A percentile compares a stretch with the other conserved stretches of the same genome.
Conservation (phyloP, 1,140 invertebrate genomes). For the Drosophila albomicans region DNA sequence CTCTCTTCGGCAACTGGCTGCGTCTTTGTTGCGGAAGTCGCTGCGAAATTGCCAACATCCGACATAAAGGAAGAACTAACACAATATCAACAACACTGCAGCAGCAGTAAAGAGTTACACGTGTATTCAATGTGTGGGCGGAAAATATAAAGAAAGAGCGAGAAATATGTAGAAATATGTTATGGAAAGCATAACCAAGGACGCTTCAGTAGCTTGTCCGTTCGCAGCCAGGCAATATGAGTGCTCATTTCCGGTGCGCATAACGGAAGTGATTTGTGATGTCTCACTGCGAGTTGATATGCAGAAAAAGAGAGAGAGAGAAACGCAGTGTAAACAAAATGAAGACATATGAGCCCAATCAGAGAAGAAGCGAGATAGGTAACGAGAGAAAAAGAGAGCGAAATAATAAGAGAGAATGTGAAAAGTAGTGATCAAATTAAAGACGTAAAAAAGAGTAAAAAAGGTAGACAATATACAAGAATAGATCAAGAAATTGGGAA, state of each 20-base stretch:
- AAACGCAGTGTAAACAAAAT: not conserved
- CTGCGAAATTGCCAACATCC: conserved; percentile 77
- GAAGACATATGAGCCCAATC: not conserved
- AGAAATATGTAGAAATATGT: not conserved
- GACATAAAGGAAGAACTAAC: conserved; percentile 47
- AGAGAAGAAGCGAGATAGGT: no score
- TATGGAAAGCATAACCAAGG: conserved; percentile 1
- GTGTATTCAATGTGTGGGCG: conserved; percentile 21
- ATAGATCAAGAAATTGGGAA: no score
- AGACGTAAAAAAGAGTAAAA: no score
- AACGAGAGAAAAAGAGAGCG: no score
- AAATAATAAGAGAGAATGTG: not conserved
- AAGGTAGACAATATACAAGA: no score
- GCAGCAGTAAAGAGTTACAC: conserved; percentile 30
- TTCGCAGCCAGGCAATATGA: conserved; percentile 63
- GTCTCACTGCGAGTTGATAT: conserved; percentile 34
- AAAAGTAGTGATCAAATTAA: not conserved
- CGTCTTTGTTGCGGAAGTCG: conserved; percentile 56
- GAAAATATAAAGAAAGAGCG: not conserved
- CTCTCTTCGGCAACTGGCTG: conserved; percentile 60
- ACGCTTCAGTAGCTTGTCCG: conserved; percentile 46
- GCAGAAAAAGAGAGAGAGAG: not conserved
- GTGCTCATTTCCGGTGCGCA: conserved; percentile 68
- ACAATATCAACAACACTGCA: conserved; percentile 40
- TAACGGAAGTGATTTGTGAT: conserved; percentile 66